A percentile compares a stretch with the other conserved stretches of the same genome.
Evolutionary conservation across 2,797 vertebrate species (phyloP).

Genomic region (Pantherophis alleghaniensis): DNA sequence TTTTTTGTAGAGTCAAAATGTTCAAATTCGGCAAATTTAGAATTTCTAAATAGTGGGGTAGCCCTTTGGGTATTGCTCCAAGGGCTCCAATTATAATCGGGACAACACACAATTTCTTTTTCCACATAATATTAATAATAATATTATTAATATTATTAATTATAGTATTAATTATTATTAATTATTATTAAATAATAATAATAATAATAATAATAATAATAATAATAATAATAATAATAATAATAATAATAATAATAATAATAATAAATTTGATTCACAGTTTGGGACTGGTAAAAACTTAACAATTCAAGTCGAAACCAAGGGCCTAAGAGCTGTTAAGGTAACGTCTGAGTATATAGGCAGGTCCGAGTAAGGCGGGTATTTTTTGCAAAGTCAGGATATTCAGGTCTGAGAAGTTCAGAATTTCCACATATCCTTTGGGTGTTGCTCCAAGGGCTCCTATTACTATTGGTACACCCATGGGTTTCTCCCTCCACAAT

Average conservation of each 20-base stretch:
- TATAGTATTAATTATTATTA: too few relatives aligned
- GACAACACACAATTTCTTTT: too few relatives aligned
- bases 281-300: not conserved
- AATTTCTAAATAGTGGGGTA: too few relatives aligned
- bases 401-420: not conserved
- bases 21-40: too few relatives aligned
- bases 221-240: too few relatives aligned
- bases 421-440: not conserved
- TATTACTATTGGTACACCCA: not conserved
- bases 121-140: too few relatives aligned
- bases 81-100: too few relatives aligned
- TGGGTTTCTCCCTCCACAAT: not conserved
- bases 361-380: not conserved
- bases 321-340: not conserved
- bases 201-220: too few relatives aligned
- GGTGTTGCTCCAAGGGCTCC: not conserved
- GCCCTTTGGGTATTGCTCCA: too few relatives aligned
- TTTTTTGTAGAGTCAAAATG: too few relatives aligned
- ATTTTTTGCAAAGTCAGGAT: not conserved
- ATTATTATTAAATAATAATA: not conserved
- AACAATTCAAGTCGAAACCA: not conserved
- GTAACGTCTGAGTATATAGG: not conserved
- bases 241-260: too few relatives aligned
- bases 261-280: not conserved
- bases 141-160: too few relatives aligned